Evolutionary conservation across 2,797 vertebrate species (phyloP).

Genomic region (Mallotus villosus): DNA sequence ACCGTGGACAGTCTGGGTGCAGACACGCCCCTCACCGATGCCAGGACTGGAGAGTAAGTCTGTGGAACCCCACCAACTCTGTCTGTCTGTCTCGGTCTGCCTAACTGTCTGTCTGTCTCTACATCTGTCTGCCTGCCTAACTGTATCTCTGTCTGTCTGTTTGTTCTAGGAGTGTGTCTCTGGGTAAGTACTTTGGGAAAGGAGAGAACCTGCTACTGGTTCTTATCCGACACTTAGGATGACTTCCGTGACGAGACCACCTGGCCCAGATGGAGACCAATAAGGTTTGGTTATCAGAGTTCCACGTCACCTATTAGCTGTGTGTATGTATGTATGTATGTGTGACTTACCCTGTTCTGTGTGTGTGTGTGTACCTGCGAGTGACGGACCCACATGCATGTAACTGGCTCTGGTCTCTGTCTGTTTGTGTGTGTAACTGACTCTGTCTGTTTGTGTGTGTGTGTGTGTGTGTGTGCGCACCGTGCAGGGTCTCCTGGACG

Average conservation of each 20-base stretch:
- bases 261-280: constrained; percentile 66
- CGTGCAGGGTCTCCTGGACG: constrained; percentile 59
- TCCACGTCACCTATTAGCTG: not conserved
- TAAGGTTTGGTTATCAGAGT: constrained; percentile 51
- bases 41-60: constrained; percentile 58
- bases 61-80: not conserved
- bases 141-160: not conserved
- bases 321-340: not conserved
- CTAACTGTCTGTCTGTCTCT: not conserved
- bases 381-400: not conserved
- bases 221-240: constrained; percentile 71
- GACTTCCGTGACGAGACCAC: constrained; percentile 78
- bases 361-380: not conserved
- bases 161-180: constrained; percentile 57
- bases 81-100: not conserved
- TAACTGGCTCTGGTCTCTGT: not conserved
- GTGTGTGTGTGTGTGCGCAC: not conserved
- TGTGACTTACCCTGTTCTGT: not conserved
- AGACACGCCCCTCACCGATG: constrained; percentile 51
- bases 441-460: not conserved
- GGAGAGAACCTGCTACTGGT: constrained; percentile 72
- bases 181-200: constrained; percentile 60
- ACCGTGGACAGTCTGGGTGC: constrained; percentile 44
- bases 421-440: not conserved
- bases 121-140: not conserved